Evolutionary conservation across 37 sponge, comb jelly and placozoan species (phyloP).

Genomic region (Cliona cf. orientalis): DNA sequence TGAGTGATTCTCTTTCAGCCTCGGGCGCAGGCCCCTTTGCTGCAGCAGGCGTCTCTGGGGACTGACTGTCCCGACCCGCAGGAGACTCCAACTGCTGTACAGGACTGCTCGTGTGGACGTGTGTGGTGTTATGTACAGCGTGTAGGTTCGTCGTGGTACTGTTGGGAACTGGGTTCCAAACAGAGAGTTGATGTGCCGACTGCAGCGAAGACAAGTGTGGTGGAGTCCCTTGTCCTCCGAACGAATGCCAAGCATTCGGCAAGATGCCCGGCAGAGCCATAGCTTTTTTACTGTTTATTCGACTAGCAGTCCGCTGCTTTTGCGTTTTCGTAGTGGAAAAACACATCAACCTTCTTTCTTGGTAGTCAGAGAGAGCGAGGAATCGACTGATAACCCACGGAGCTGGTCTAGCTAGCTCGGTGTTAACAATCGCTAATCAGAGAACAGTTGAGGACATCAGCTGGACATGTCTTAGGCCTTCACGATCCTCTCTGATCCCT

Average conservation of each 20-base stretch:
- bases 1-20: no score
- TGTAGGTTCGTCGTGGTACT: no score
- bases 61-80: not conserved
- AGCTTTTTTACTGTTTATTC: not conserved
- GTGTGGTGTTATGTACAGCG: no score
- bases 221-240: no score
- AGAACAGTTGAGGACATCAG: no score
- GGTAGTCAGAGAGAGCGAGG: no score
- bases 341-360: constrained; percentile 29
- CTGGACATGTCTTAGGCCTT: no score
- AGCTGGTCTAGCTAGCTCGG: no score
- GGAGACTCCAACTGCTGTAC: not conserved
- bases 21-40: not conserved
- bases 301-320: not conserved
- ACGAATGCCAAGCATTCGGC: no score
- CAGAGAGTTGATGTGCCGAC: constrained; percentile 6
- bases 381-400: no score
- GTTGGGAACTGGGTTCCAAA: constrained; percentile 9
- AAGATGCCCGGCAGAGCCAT: constrained; percentile 43
- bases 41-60: not conserved
- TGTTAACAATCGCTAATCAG: no score
- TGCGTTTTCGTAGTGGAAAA: constrained; percentile 13
- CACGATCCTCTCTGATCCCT: no score
- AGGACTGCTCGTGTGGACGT: not conserved
- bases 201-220: constrained; percentile 4